Base-by-base conservation (phyloP, 92 coral and sea anemone species). In the Blastomussa wellsi region DNA sequence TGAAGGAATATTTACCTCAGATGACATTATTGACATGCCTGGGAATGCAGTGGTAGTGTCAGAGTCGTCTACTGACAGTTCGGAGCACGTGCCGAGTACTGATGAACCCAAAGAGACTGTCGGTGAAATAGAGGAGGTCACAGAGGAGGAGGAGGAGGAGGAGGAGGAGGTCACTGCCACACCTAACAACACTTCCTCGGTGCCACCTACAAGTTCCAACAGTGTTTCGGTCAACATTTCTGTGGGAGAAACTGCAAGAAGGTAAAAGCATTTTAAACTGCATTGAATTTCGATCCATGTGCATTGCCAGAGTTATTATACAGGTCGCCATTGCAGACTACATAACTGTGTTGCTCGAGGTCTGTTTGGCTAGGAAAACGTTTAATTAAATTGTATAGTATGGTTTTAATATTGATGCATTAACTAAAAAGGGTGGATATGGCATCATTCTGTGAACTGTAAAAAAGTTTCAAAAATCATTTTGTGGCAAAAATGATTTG, bases 71-170 rank as follows among this genome's bases (percentile, higher is more conserved):
- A 14, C 36, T 15, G 86, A 66, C 47, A 77, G 41, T 13, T n/a
- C 76, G 48, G 92, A 70, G 77, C 36, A 15, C 4, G 36, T 17
- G 28, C 84, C 9, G 48, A 78, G 57, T 41, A 37, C 86, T 73
- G 79, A 73, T 19, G 72, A 31, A 19, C 47, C 72, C 35, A 70
- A 74, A 26, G 87, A 70, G 65, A 59, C 77, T 60, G 81, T 73
- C 7, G 75, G 82, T 52, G 81, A 67, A 62, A 26, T 67, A 51
- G 66, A 69, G 1, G 77, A 78, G 66, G 73, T 52, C 15, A 80
- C 87, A 7, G 88, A 65, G 35, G 86, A 83, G 7, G 82, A 84
- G 64, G 73, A 66, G 1, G 76, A n/a, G n/a, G 88, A 65, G 35
- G 86, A 83, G 7, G 82, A 84, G 64, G 73, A 66, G 1, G 76